Conservation (phyloP, 2,888 invertebrate species). For the Sinodicranocentrus sp. region DNA sequence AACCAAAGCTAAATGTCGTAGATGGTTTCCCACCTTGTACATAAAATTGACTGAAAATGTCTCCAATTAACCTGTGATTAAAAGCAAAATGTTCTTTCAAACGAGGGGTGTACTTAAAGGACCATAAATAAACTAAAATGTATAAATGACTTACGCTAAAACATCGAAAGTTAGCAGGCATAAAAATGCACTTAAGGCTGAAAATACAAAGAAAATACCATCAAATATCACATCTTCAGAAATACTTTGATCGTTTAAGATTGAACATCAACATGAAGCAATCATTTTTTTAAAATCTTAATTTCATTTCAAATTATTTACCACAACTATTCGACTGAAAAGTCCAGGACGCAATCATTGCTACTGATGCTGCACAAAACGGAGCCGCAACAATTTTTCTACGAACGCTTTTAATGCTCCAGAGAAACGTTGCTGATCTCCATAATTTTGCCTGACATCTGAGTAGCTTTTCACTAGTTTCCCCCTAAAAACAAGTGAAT, state of each 20-base stretch:
- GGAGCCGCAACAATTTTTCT: constrained; percentile 72
- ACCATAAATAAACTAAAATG: too few species aligned
- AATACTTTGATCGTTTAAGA: too few species aligned
- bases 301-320: constrained; percentile 25
- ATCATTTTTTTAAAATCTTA: too few species aligned
- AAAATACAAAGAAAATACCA: constrained; percentile 24
- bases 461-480: constrained; percentile 46
- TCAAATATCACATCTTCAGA: too few species aligned
- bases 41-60: constrained; percentile 72
- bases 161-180: constrained; percentile 74
- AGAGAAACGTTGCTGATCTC: constrained; percentile 64
- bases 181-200: constrained; percentile 73
- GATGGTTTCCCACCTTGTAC: constrained; percentile 73
- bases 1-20: constrained; percentile 74
- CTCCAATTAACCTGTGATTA: constrained; percentile 71
- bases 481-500: constrained; percentile 59
- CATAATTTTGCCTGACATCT: constrained; percentile 64
- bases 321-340: constrained; percentile 74
- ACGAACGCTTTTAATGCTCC: constrained; percentile 70
- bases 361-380: constrained; percentile 62
- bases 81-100: too few species aligned
- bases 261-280: too few species aligned
- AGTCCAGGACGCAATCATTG: constrained; percentile 70
- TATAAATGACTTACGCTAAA: constrained; percentile 70
- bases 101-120: too few species aligned